phyloP scores from a whole-genome alignment of 2,113 vertebrate genomes.

The Hiodon alosoides region DNA sequence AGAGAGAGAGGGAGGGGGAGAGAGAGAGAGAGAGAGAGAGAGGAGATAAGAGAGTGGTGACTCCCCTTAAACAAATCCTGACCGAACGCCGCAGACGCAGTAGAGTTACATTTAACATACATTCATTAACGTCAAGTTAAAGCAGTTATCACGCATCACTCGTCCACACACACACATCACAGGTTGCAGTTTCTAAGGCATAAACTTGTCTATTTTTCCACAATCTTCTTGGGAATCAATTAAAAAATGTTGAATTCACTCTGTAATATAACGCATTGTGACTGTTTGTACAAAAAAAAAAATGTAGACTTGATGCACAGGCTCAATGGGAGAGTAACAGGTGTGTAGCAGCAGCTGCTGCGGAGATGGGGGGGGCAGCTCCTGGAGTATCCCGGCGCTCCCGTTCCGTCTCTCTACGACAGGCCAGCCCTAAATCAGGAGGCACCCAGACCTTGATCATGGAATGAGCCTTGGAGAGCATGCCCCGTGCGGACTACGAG shows the following conservation, averaged over 20 bases:
- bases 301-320: not conserved
- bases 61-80: slow-evolving; percentile 52
- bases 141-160: too few species aligned
- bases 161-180: not conserved
- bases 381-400: too few species aligned
- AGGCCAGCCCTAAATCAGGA: too few species aligned
- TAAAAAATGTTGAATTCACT: too few species aligned
- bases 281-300: too few species aligned
- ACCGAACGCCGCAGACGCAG: slow-evolving; percentile 16
- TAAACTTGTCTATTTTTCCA: too few species aligned
- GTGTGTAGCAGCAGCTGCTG: not conserved
- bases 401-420: slow-evolving; percentile 19
- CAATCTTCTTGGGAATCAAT: too few species aligned
- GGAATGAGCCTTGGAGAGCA: too few species aligned
- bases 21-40: not conserved
- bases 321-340: slow-evolving; percentile 9
- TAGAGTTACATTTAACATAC: not conserved
- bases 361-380: not conserved
- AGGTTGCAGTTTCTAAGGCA: not conserved
- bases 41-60: slow-evolving; percentile 26
- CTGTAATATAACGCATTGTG: too few species aligned
- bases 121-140: not conserved
- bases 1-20: not conserved
- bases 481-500: slow-evolving; percentile 24
- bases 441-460: too few species aligned